These are phyloP conservation scores for Pegoplata infirma DNA, from an alignment of 2,888 invertebrate genomes.

Conservation along the genomic window DNA sequence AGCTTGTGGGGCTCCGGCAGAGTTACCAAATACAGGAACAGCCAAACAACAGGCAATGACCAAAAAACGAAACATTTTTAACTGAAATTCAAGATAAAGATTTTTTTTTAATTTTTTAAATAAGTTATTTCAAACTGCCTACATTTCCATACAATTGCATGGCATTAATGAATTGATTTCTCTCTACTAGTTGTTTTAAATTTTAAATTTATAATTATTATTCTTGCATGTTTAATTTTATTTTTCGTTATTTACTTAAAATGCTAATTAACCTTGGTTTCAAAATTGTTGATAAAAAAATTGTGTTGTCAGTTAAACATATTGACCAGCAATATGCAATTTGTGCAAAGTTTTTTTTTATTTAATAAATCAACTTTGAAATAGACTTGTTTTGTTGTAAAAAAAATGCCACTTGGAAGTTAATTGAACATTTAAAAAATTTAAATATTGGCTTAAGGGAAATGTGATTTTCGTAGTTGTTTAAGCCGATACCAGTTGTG, in stretches of 20 bases:
- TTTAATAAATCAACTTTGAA: not conserved
- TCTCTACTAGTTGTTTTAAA: not conserved
- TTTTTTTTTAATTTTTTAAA: not conserved
- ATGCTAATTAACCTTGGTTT: constrained; percentile 47
- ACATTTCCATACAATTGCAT: constrained; percentile 13
- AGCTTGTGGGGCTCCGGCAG: constrained; percentile 82
- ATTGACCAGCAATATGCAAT: constrained; percentile 2
- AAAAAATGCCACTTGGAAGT: not conserved
- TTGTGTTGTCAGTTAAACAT: constrained; percentile 24
- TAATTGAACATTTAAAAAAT: not conserved
- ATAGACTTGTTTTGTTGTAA: not conserved
- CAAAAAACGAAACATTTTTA: constrained; percentile 71
- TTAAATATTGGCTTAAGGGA: not conserved
- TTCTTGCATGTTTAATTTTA: constrained; percentile 34
- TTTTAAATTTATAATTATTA: constrained; percentile 31
- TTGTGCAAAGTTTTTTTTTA: constrained; percentile 10
- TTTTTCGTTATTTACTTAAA: constrained; percentile 26
- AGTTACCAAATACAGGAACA: constrained; percentile 77
- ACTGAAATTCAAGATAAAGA: too few species aligned
- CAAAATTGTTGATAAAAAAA: constrained; percentile 1
- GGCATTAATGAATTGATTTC: constrained; percentile 25
- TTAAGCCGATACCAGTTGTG: too few species aligned
- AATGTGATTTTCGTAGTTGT: not conserved
- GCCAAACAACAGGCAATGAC: constrained; percentile 69
- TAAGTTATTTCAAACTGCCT: not conserved